Conservation (phyloP, 2,888 invertebrate species). For the Phania funesta region DNA sequence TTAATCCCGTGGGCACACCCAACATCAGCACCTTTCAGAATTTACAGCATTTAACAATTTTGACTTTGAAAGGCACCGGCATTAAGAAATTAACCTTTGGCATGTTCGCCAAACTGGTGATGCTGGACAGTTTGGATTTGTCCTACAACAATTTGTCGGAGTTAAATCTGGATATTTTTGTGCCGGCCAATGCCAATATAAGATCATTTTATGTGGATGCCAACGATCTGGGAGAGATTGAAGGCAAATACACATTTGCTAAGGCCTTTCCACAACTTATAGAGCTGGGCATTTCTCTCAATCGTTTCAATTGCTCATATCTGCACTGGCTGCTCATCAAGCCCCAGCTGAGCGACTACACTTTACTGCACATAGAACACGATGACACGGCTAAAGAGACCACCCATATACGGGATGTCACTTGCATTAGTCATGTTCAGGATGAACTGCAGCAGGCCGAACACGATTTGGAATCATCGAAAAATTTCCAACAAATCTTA, state of each 20-base stretch:
- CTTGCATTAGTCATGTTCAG: conserved; percentile 72
- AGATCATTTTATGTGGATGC: conserved; percentile 77
- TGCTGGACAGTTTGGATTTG: conserved; percentile 81
- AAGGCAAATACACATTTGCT: conserved; percentile 75
- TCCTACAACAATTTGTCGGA: conserved; percentile 82
- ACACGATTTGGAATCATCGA: conserved; percentile 54
- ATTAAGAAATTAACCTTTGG: conserved; percentile 76
- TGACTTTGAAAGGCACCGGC: conserved; percentile 74
- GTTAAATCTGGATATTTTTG: conserved; percentile 79
- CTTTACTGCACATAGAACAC: conserved; percentile 76
- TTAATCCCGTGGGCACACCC: conserved; percentile 76
- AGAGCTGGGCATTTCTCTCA: conserved; percentile 76
- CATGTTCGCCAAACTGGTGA: conserved; percentile 79
- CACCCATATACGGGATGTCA: conserved; percentile 78
- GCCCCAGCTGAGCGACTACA: conserved; percentile 73
- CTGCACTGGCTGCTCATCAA: conserved; percentile 76
- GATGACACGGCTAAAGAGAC: conserved; percentile 73
- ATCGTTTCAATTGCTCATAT: conserved; percentile 79
- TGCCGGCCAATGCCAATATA: conserved; percentile 76
- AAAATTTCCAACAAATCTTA: conserved; percentile 65
- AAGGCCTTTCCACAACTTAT: conserved; percentile 76
- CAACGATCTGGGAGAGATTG: conserved; percentile 76
- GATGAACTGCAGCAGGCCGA: conserved; percentile 45
- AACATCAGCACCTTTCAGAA: conserved; percentile 78
- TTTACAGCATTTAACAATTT: conserved; percentile 74